Conservation (phyloP, 92 coral and sea anemone genomes). For the Umimayanthus chanpuru region DNA sequence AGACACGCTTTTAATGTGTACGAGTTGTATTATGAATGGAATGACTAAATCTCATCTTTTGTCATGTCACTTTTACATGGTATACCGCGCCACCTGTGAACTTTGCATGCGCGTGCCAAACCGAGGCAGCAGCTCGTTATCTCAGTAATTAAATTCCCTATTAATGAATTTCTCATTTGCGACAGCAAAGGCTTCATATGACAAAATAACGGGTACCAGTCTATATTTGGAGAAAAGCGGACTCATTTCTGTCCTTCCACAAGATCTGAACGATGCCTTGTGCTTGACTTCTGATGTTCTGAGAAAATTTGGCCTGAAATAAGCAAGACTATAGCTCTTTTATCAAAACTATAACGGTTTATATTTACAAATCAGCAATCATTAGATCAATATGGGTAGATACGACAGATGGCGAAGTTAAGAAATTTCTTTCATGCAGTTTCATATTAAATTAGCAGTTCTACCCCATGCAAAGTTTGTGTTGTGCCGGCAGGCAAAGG, state of each 20-base stretch:
- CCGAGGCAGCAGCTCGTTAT: not conserved
- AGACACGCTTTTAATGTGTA: slow-evolving; percentile 17
- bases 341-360: not conserved
- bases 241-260: not conserved
- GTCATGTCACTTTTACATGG: slow-evolving; percentile 10
- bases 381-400: not conserved
- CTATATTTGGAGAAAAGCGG: not conserved
- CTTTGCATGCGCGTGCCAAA: slow-evolving; percentile 40
- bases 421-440: slow-evolving; percentile 27
- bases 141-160: slow-evolving; percentile 35
- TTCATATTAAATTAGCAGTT: slow-evolving; percentile 48
- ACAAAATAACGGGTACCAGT: not conserved
- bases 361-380: not conserved
- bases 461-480: slow-evolving; percentile 83
- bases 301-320: not conserved
- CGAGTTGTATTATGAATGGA: slow-evolving; percentile 20
- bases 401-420: slow-evolving; percentile 30
- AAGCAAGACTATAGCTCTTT: not conserved
- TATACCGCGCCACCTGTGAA: slow-evolving; percentile 11
- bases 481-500: slow-evolving; percentile 62
- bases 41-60: slow-evolving; percentile 34
- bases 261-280: not conserved
- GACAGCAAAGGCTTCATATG: slow-evolving; percentile 9
- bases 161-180: slow-evolving; percentile 40
- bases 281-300: not conserved